Conservation (phyloP, 2,113 vertebrate species). For the Dasyurus viverrinus region DNA sequence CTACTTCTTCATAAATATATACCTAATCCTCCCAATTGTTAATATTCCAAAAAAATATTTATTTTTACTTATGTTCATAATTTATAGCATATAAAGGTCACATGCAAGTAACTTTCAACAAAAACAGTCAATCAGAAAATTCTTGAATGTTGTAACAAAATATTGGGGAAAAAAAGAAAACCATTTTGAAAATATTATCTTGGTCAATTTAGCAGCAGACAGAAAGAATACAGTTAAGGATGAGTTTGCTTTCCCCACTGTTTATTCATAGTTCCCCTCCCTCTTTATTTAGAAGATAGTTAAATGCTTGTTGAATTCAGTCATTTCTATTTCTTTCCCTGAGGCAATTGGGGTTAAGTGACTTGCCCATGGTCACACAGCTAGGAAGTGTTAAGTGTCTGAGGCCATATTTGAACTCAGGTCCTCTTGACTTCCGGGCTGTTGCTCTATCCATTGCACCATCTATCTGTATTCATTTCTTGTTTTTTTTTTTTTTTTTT, state of each 20-base stretch:
- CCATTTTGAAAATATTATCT: neutral
- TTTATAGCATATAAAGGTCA: neutral
- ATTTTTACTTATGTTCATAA: neutral
- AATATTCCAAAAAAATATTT: neutral
- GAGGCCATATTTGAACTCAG: no score
- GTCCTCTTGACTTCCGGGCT: no score
- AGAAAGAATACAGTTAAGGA: neutral
- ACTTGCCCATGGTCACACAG: no score
- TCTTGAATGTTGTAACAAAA: neutral
- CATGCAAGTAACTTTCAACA: slow-evolving; percentile 2
- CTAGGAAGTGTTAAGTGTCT: no score
- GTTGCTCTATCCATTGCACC: no score
- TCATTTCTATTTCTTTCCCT: neutral
- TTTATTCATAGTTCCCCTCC: no score
- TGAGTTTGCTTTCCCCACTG: neutral
- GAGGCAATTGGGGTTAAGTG: no score
- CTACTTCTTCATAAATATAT: neutral
- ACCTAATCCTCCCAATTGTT: neutral
- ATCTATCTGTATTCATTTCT: neutral
- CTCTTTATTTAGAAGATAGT: neutral
- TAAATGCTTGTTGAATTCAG: neutral
- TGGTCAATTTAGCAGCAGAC: neutral
- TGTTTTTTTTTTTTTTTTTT: no score
- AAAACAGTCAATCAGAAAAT: neutral
- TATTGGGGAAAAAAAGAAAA: neutral